Evolutionary conservation across 2,888 invertebrate genomes (phyloP).

Genomic region (Dinocampus coccinellae): DNA sequence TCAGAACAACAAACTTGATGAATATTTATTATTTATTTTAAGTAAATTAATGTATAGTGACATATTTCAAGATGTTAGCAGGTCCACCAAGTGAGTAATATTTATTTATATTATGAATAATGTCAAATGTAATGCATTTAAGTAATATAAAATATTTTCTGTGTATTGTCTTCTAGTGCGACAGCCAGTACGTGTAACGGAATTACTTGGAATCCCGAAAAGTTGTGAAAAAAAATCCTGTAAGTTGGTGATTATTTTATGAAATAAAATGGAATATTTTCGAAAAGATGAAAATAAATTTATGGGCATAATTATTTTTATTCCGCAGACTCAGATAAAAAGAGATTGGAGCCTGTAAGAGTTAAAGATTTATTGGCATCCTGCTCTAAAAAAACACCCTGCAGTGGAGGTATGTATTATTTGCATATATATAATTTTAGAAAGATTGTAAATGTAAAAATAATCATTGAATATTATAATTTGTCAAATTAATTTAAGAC

Average conservation of each 20-base stretch:
- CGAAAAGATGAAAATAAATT: not conserved
- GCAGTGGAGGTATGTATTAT: slow-evolving; percentile 5
- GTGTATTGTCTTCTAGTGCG: not conserved
- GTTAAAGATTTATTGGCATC: slow-evolving; percentile 17
- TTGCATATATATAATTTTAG: not conserved
- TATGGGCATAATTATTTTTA: not conserved
- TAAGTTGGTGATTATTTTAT: slow-evolving; percentile 2
- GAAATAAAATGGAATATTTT: not conserved
- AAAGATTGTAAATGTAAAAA: not conserved
- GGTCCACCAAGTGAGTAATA: not conserved
- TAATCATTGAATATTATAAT: not conserved
- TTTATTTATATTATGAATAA: not conserved
- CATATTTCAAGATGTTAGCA: not conserved
- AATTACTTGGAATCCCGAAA: not conserved
- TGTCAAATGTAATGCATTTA: not conserved
- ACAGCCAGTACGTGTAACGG: slow-evolving; percentile 22
- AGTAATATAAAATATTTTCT: not conserved
- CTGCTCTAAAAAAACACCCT: slow-evolving; percentile 15
- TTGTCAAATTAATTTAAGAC: not conserved
- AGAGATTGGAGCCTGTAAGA: slow-evolving; percentile 9
- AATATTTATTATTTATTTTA: not conserved
- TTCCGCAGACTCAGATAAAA: slow-evolving; percentile 3
- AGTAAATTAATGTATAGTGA: not conserved
- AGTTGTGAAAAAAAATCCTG: slow-evolving; percentile 10
- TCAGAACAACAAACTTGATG: not conserved